Evolutionary conservation across 2,797 vertebrate genomes (phyloP).

Genomic region (Synanceia verrucosa): DNA sequence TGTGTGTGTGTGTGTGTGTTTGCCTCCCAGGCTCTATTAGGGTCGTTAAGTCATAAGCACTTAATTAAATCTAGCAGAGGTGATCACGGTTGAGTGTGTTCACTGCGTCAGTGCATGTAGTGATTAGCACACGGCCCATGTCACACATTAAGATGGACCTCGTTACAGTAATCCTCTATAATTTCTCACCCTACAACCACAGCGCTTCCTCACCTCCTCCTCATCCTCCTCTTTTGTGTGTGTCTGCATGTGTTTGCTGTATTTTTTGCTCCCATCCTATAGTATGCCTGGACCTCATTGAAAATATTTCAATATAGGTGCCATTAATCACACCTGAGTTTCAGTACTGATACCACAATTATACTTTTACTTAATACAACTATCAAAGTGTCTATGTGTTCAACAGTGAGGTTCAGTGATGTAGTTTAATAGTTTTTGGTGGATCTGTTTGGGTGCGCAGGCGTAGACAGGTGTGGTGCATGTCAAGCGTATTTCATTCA

Average conservation of each 20-base stretch:
- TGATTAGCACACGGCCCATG: conserved; percentile 36
- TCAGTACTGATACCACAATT: background rate
- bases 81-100: conserved; percentile 50
- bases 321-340: background rate
- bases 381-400: background rate
- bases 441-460: too few relatives aligned
- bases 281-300: background rate
- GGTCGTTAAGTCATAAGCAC: conserved; percentile 58
- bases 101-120: conserved; percentile 22
- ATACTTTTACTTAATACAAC: background rate
- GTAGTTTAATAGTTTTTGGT: too few relatives aligned
- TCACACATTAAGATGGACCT: conserved; percentile 30
- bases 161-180: conserved; percentile 30
- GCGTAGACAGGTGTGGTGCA: too few relatives aligned
- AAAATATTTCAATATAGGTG: background rate
- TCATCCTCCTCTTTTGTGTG: background rate
- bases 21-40: conserved; percentile 50
- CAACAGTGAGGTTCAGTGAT: too few relatives aligned
- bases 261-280: background rate
- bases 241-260: background rate
- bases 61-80: conserved; percentile 63
- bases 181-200: background rate
- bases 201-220: background rate
- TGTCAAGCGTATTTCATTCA: too few relatives aligned
- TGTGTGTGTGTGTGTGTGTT: background rate